Evolutionary conservation across 37 sponge, comb jelly and placozoan genomes (phyloP).

Genomic region (Aplysina aerophoba): DNA sequence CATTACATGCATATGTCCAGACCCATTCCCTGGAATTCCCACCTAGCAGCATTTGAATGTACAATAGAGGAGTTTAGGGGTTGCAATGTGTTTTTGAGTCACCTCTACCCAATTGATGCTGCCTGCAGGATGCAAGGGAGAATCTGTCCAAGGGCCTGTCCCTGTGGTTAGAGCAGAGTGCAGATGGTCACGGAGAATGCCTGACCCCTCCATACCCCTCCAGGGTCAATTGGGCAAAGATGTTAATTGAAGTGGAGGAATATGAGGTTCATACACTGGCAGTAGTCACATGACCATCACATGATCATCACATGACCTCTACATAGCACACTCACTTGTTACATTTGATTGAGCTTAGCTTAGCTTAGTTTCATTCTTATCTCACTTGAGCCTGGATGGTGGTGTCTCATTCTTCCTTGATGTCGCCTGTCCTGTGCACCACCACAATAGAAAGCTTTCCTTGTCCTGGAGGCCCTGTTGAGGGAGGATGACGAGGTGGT

Average conservation of each 20-base stretch:
- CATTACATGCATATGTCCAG: too few relatives aligned
- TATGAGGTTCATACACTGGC: slow-evolving; percentile 42
- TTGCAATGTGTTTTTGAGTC: not conserved
- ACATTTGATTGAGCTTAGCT: too few relatives aligned
- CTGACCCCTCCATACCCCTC: slow-evolving; percentile 54
- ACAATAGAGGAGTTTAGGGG: too few relatives aligned
- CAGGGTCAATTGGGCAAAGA: slow-evolving; percentile 60
- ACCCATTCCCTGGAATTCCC: too few relatives aligned
- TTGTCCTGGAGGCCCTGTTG: slow-evolving; percentile 63
- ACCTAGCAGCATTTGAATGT: too few relatives aligned
- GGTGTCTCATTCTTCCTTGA: too few relatives aligned
- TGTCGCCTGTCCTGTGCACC: too few relatives aligned
- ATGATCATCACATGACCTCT: too few relatives aligned
- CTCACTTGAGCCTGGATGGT: too few relatives aligned
- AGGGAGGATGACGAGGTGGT: slow-evolving; percentile 84
- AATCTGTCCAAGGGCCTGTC: slow-evolving; percentile 45
- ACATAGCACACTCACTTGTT: too few relatives aligned
- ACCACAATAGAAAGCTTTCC: slow-evolving; percentile 48
- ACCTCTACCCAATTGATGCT: not conserved
- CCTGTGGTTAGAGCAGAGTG: slow-evolving; percentile 59
- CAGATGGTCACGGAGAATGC: not conserved
- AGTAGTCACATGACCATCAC: slow-evolving; percentile 5
- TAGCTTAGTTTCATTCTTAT: too few relatives aligned
- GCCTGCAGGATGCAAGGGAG: slow-evolving; percentile 52
- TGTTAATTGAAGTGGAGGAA: slow-evolving; percentile 72